phyloP scores from a whole-genome alignment of 2,888 invertebrate genomes.

The Phanerotoma sp. region DNA sequence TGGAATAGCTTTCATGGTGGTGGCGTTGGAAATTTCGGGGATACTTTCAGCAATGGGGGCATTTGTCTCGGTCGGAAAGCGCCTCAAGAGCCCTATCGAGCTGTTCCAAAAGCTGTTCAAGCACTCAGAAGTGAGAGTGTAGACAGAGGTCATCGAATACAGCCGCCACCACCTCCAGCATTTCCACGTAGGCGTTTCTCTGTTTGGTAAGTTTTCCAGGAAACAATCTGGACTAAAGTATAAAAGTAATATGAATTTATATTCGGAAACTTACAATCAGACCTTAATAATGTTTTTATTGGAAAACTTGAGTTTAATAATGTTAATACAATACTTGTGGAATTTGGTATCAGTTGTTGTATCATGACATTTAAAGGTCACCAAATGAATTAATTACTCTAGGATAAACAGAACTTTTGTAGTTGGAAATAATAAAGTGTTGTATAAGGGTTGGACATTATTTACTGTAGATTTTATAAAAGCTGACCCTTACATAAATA shows the following conservation, averaged over 20 bases:
- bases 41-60: slow-evolving; percentile 34
- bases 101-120: slow-evolving; percentile 52
- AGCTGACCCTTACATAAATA: no score
- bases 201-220: slow-evolving; percentile 56
- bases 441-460: no score
- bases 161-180: slow-evolving; percentile 54
- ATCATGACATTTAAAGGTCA: no score
- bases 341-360: no score
- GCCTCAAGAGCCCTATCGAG: slow-evolving; percentile 47
- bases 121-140: slow-evolving; percentile 54
- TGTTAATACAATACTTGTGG: no score
- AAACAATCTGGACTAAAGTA: neutral
- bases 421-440: no score
- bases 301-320: no score
- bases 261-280: neutral
- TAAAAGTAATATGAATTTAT: neutral
- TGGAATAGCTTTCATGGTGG: slow-evolving; percentile 60
- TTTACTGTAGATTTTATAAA: no score
- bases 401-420: no score
- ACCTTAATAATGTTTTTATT: neutral
- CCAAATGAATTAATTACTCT: no score
- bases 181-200: slow-evolving; percentile 57
- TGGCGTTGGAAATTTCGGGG: slow-evolving; percentile 39
- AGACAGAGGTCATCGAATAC: slow-evolving; percentile 49
- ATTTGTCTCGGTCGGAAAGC: slow-evolving; percentile 32